Evolutionary conservation across 2,888 invertebrate species (phyloP).

Genomic region (Trachelus stipa): DNA sequence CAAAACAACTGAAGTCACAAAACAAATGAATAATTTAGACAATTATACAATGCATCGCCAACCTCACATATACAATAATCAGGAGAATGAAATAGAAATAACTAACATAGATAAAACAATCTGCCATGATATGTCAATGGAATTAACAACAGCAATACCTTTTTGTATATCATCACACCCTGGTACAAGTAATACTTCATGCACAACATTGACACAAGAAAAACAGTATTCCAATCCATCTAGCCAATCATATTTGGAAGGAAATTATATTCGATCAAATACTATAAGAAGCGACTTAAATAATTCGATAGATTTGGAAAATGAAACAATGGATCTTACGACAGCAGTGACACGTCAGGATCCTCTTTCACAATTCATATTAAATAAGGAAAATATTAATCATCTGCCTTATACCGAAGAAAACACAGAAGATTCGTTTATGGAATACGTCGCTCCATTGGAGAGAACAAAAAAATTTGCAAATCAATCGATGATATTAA

Average conservation of each 20-base stretch:
- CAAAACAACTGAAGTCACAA: background rate
- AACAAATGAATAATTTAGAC: background rate
- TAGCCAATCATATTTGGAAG: background rate
- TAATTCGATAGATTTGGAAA: slow-evolving; percentile 11
- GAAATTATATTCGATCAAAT: background rate
- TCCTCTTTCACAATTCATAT: background rate
- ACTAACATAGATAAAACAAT: background rate
- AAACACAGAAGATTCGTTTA: background rate
- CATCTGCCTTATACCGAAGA: background rate
- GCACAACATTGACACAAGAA: background rate
- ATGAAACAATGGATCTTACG: slow-evolving; percentile 34
- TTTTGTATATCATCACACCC: background rate
- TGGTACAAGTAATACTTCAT: background rate
- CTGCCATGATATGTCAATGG: slow-evolving; percentile 13
- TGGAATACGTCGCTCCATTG: background rate
- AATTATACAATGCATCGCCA: background rate
- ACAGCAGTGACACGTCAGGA: slow-evolving; percentile 14
- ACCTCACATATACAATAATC: background rate
- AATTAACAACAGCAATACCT: slow-evolving; percentile 18
- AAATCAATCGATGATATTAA: background rate
- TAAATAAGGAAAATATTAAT: background rate
- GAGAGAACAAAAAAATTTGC: background rate
- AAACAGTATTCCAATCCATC: background rate
- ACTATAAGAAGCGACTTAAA: background rate
- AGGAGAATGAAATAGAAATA: background rate